Conservation (phyloP, 2,113 vertebrate genomes). For the Tenrec ecaudatus region DNA sequence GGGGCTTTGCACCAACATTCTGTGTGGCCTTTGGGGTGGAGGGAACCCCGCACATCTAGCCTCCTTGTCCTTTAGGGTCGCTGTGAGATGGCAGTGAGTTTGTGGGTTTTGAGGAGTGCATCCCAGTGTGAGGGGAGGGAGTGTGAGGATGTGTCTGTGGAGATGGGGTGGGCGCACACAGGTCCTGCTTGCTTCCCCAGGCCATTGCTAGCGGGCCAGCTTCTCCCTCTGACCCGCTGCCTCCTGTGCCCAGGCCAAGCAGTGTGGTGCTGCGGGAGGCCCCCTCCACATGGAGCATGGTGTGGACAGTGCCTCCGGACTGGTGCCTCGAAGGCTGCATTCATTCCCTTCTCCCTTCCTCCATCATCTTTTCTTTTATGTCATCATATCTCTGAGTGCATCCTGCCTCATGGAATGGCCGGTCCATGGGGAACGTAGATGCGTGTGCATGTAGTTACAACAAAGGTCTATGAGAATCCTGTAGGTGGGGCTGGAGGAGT, state of each 20-base stretch:
- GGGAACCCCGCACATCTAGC: not conserved
- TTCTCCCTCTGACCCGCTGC: too few relatives aligned
- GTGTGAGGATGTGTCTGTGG: too few relatives aligned
- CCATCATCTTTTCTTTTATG: not conserved
- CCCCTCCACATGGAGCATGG: not conserved
- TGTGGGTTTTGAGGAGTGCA: too few relatives aligned
- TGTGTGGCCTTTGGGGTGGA: not conserved
- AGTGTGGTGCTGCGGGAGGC: not conserved
- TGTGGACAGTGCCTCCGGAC: too few relatives aligned
- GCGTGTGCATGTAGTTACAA: not conserved
- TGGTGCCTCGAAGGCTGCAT: not conserved
- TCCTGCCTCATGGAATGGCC: not conserved
- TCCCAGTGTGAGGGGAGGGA: too few relatives aligned
- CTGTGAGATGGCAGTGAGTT: too few relatives aligned
- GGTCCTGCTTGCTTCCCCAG: too few relatives aligned
- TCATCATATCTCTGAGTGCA: constrained; percentile 3
- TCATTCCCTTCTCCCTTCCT: not conserved
- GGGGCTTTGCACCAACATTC: not conserved
- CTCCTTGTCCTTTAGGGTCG: too few relatives aligned
- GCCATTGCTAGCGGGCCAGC: too few relatives aligned
- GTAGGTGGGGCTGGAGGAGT: not conserved
- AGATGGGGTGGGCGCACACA: too few relatives aligned
- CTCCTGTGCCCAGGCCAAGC: too few relatives aligned
- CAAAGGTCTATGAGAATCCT: not conserved
- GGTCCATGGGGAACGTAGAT: not conserved